A percentile compares a stretch with the other conserved stretches of the same genome.
These are phyloP conservation scores for Malacosoma neustria DNA, from an alignment of 2,888 invertebrate genomes.

Conservation along the genomic window DNA sequence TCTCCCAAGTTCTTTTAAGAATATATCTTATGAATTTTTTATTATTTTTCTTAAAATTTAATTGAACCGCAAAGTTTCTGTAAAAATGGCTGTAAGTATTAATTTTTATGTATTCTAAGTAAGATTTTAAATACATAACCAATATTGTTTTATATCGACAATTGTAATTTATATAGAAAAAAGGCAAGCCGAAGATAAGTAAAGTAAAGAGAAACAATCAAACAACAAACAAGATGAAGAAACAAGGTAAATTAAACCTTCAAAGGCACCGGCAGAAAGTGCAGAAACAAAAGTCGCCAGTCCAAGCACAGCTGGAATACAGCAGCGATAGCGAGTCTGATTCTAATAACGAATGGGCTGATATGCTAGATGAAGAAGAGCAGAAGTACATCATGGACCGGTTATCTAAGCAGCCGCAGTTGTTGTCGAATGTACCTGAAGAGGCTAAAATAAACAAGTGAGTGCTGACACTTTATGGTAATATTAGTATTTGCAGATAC, in stretches of 20 bases:
- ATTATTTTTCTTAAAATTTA: no score
- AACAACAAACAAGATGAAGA: conserved; percentile 72
- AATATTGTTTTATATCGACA: conserved; percentile 1
- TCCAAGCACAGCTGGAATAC: conserved; percentile 40
- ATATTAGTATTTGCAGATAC: not conserved
- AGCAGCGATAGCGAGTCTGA: conserved; percentile 60
- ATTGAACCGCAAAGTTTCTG: no score
- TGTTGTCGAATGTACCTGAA: conserved; percentile 52
- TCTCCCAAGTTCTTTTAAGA: no score
- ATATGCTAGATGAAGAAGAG: conserved; percentile 76
- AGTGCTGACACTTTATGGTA: no score
- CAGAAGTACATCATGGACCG: conserved; percentile 63
- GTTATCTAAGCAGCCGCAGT: conserved; percentile 51
- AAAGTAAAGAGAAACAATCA: conserved; percentile 74
- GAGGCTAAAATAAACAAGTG: conserved; percentile 32
- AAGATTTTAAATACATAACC: not conserved
- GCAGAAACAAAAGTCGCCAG: conserved; percentile 45
- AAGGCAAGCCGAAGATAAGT: conserved; percentile 68
- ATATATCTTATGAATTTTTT: no score
- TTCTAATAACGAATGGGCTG: conserved; percentile 70
- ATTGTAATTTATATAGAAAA: conserved; percentile 56
- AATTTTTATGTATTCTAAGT: not conserved
- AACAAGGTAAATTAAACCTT: conserved; percentile 67
- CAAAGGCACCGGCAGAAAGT: conserved; percentile 54
- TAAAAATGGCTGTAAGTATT: conserved; percentile 51